These are phyloP conservation scores for Actinia tenebrosa DNA, from an alignment of 64 coral and sea anemone genomes.

Conservation along the genomic window DNA sequence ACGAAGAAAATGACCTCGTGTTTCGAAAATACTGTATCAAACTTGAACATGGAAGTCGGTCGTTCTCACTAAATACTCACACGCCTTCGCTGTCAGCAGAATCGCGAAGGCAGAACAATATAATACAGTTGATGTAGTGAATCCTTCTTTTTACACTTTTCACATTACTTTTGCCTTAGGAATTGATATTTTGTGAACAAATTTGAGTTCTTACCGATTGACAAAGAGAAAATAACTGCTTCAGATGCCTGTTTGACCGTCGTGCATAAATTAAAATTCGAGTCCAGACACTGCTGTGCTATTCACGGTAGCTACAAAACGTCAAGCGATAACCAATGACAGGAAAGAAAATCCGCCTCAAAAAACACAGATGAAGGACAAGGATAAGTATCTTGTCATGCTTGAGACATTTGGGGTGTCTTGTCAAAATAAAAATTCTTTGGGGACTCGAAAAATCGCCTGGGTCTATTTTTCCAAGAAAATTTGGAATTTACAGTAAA, in stretches of 20 bases:
- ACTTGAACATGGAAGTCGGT: background rate
- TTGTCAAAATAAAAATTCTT: background rate
- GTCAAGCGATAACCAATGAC: background rate
- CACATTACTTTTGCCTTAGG: background rate
- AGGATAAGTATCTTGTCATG: constrained; percentile 2
- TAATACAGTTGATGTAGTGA: no score
- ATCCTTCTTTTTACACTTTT: no score
- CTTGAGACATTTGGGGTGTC: background rate
- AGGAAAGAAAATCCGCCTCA: background rate
- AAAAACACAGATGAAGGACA: background rate
- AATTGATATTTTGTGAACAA: background rate
- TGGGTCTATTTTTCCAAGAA: background rate
- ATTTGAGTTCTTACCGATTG: background rate
- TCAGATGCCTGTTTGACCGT: background rate
- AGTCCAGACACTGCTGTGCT: background rate
- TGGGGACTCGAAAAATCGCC: background rate
- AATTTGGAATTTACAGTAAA: background rate
- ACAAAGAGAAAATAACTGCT: background rate
- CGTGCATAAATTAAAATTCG: background rate
- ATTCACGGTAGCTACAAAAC: background rate
- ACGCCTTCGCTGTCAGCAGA: no score
- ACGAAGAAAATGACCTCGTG: background rate
- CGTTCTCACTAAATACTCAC: no score
- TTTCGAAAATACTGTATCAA: background rate
- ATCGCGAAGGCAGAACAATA: no score